Base-by-base conservation (phyloP, 37 sponge, comb jelly and placozoan genomes). In the Aphrocallistes beatrix region DNA sequence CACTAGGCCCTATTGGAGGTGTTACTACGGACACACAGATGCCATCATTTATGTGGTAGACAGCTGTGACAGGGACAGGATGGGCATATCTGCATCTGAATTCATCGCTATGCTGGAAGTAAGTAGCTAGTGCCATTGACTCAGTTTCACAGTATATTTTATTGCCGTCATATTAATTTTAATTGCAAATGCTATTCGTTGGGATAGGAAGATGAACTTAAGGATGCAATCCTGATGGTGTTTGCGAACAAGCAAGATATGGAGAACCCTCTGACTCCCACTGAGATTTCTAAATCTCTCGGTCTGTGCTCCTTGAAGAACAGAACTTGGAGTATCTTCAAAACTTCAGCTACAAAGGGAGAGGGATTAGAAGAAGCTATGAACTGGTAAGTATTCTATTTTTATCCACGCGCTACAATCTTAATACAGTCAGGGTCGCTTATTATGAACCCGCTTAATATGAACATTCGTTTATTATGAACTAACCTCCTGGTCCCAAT, bases 231-330 rank as follows among this genome's bases (percentile, higher is more conserved):
- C 19, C 81, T 98, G 28, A 86, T 94, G 86, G 95, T 98, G 16
- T 98, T 95, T 89, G 99, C 99, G 23, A 98, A 98, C 86, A 98
- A 98, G 39, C 99, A 98, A 90, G 99, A 98, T 81, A 90, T 98
- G 23, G 94, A 98, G 50, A 96, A 96, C 37, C 91, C 96, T 13
- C 93, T 98, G 94, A 87, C 89, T 38, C 94, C 96, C 10, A 89
- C 99, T 1, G 99, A 98, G 48, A 92, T 98, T 1, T 93, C 96
- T 21, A 89, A 83, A 38, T 96, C 92, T 23, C 90, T 98, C 0
- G 99, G 99, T 0, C 88, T 98, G 23, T 88, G 96, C 38, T 93
- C 96, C 1, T 89, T 98, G 17, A 95, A 95, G 91, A 92, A 84
- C 86, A 93, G 99, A 47, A 95, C 95, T n/a, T 98, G 99, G 99